These are phyloP conservation scores for Scaeva pyrastri DNA, from an alignment of 2,888 invertebrate genomes.

Conservation along the genomic window DNA sequence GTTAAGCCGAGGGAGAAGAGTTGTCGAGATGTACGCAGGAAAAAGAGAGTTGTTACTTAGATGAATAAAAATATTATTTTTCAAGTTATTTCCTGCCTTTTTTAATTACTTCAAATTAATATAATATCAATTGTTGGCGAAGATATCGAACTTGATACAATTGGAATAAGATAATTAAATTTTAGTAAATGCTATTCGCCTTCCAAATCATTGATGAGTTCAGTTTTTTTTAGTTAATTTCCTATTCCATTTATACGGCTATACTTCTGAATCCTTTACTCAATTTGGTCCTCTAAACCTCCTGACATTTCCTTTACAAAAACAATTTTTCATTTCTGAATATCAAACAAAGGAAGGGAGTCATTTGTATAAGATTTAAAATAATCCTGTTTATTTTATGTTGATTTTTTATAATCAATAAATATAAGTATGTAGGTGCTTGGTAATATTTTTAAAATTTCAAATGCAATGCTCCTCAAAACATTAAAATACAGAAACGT, in stretches of 20 bases:
- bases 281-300: no score
- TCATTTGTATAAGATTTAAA: neutral
- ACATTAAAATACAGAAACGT: neutral
- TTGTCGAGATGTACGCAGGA: slow-evolving; percentile 48
- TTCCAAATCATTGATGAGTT: no score
- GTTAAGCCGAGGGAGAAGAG: slow-evolving; percentile 32
- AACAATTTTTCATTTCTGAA: no score
- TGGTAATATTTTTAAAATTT: slow-evolving; percentile 3
- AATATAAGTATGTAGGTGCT: neutral
- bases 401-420: neutral
- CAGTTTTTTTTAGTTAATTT: no score
- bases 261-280: no score
- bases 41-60: slow-evolving; percentile 28
- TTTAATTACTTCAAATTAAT: neutral
- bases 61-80: neutral
- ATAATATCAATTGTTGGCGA: no score
- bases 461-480: slow-evolving; percentile 22
- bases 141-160: no score
- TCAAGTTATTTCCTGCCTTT: neutral
- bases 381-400: slow-evolving; percentile 10
- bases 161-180: no score
- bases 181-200: no score
- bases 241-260: no score
- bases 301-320: no score
- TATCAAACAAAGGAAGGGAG: no score